Evolutionary conservation across 2,797 vertebrate species (phyloP), one percentile per base, ranked within the genome.

Genomic region (Smutsia temminckii): DNA sequence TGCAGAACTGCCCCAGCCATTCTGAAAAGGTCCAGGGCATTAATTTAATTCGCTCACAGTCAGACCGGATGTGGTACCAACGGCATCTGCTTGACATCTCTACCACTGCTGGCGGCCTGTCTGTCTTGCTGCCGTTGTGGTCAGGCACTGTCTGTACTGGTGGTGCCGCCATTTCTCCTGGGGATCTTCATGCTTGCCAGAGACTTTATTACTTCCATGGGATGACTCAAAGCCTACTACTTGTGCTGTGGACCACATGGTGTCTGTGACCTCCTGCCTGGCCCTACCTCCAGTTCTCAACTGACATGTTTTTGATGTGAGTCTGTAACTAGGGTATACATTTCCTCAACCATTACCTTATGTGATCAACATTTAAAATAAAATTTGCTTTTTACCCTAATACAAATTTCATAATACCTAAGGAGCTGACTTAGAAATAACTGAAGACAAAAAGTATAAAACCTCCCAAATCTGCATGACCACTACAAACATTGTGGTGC

Each of bases 321-420:
- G 25, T 57, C 34, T 49, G 37, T 16, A 49, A 29, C 11, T 53
- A 59, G 49, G 55, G 12, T 75, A 16, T 34, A 40, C 1, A 63
- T 10, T 51, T 91, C 37, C 20, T 59, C 46, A 93, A 29, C 25
- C 3, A 42, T 80, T 85, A 46, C 18, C 18, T 85, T 69, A 55
- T 68, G 63, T 91, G n/a, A 91, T 53, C 37, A 78, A 88, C 27
- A 75, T 89, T 93, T 64, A 75, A 94, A 64, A 61, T 81, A 71
- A 83, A 74, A 12, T 78, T 71, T 92, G 21, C 23, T 71, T 80
- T 64, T 83, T 21, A 61, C 13, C 23, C 14, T 57, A 89, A 29
- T 69, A 79, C 1, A 95, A 68, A 90, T 34, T 27, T 83, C 42
- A 42, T 25, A 12, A 18, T 66, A 86, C 72, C 78, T 84, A 42